phyloP scores from a whole-genome alignment of 2,888 invertebrate genomes.

The Disparrhopalites patrizii region DNA sequence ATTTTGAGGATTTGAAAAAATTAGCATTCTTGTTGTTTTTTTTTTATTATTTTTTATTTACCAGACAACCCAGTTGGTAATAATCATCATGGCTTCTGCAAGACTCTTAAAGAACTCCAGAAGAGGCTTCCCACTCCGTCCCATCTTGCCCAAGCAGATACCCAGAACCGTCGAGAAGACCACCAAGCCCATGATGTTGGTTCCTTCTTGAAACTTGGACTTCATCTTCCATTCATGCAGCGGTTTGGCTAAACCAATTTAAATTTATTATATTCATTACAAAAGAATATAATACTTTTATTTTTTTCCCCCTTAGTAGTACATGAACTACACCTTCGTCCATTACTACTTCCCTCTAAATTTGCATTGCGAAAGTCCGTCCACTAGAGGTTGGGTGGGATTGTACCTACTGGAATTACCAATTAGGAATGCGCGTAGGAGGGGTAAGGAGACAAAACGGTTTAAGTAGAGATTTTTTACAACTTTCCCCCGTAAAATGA shows the following conservation, averaged over 20 bases:
- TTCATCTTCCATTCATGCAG: slow-evolving; percentile 63
- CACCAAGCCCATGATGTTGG: slow-evolving; percentile 80
- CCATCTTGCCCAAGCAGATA: slow-evolving; percentile 86
- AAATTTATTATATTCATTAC: too few relatives aligned
- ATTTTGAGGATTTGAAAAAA: too few relatives aligned
- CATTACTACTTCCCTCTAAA: too few relatives aligned
- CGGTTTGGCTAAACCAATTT: slow-evolving; percentile 23
- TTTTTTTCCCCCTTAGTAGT: background rate
- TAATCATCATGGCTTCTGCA: slow-evolving; percentile 93
- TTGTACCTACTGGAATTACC: too few relatives aligned
- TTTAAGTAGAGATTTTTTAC: too few relatives aligned
- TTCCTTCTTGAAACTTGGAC: slow-evolving; percentile 66
- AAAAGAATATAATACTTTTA: background rate
- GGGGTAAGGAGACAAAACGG: too few relatives aligned
- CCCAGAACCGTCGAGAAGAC: slow-evolving; percentile 83
- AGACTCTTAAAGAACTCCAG: slow-evolving; percentile 84
- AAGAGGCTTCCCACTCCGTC: slow-evolving; percentile 73
- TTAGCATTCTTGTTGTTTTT: too few relatives aligned
- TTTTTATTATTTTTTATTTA: too few relatives aligned
- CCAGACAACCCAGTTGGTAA: slow-evolving; percentile 96
- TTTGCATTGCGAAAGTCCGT: too few relatives aligned
- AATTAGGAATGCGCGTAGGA: too few relatives aligned
- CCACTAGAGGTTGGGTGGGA: too few relatives aligned
- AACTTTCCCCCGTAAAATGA: too few relatives aligned
- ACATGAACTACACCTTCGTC: background rate